Evolutionary conservation across 2,797 vertebrate species (phyloP), one percentile per base, ranked within the genome.

Genomic region (Crossoptilon crossoptilon): DNA sequence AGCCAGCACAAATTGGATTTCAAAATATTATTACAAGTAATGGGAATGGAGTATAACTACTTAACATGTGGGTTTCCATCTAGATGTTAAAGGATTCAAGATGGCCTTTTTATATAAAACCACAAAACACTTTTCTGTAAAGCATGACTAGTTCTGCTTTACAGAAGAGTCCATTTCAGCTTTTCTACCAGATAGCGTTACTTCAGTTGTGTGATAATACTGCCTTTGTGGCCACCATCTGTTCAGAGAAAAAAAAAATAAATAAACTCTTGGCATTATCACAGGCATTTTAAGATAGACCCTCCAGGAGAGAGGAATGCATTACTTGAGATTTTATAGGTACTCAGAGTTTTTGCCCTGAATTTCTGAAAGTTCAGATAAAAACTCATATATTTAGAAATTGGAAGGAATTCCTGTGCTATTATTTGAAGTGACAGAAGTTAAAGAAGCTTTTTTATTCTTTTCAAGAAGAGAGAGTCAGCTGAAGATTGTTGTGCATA

Each of bases 211-310:
- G 27, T 22, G 10, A 70, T 84, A 76, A 71, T 70, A 23, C 26
- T 79, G 78, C 56, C 69, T 89, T 94, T 79, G 60, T 88, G 64
- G 53, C 56, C 81, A 11, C 77, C 77, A 73, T 87, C 44, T 91
- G 64, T 90, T 91, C 68, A 63, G 62, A 79, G 53, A 46, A 33
- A 26, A 71, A 53, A 39, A 39, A 43, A 43, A 43, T 87, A 46
- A 70, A 16, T 59, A 80, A 76, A 15, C 58, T 82, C 48, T 67
- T 88, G 49, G 64, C 56, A 64, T 90, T 75, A 74, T 90, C 53
- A 71, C 58, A 88, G 39, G 26, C 41, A 55, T 44, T 87, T 89
- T 80, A 58, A 79, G 53, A 71, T 37, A 67, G 53, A 41, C 48
- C 31, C 46, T 93, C 6, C 37, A 88, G 71, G 39, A 79, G 83